Conservation (phyloP, 2,888 invertebrate genomes). For the Apamea crenata region DNA sequence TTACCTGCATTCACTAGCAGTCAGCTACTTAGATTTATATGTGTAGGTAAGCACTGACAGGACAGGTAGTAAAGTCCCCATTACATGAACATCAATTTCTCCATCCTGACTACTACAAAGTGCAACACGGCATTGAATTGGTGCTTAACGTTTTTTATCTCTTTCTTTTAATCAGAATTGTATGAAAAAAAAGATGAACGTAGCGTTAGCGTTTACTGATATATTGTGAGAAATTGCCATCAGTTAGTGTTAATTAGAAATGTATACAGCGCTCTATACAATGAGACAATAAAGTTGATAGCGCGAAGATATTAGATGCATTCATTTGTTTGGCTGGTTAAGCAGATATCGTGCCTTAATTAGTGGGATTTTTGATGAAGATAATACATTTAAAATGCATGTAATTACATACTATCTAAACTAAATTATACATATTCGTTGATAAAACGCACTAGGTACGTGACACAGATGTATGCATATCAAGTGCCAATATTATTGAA, state of each 20-base stretch:
- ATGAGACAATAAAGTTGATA: slow-evolving; percentile 53
- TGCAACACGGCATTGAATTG: slow-evolving; percentile 38
- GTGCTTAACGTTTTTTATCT: slow-evolving; percentile 31
- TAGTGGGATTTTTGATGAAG: slow-evolving; percentile 14
- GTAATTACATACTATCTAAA: neutral
- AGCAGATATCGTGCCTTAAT: slow-evolving; percentile 25
- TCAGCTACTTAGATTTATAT: slow-evolving; percentile 28
- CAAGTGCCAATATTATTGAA: slow-evolving; percentile 17
- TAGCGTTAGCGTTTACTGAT: slow-evolving; percentile 33
- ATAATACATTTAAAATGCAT: slow-evolving; percentile 24
- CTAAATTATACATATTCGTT: slow-evolving; percentile 2
- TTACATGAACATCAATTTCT: slow-evolving; percentile 41
- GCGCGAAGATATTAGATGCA: slow-evolving; percentile 37
- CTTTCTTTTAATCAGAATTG: slow-evolving; percentile 29
- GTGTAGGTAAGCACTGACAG: slow-evolving; percentile 17
- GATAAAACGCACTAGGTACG: slow-evolving; percentile 11
- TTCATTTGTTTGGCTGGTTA: slow-evolving; percentile 32
- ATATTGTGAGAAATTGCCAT: slow-evolving; percentile 60
- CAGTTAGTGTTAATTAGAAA: slow-evolving; percentile 57
- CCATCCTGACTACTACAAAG: slow-evolving; percentile 36
- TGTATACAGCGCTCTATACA: slow-evolving; percentile 47
- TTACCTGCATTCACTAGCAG: slow-evolving; percentile 16
- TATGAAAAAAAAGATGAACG: slow-evolving; percentile 26
- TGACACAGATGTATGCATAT: slow-evolving; percentile 7
- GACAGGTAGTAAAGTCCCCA: slow-evolving; percentile 9